Evolutionary conservation across 2,888 invertebrate species (phyloP).

Genomic region (Pyrocoelia pectoralis): DNA sequence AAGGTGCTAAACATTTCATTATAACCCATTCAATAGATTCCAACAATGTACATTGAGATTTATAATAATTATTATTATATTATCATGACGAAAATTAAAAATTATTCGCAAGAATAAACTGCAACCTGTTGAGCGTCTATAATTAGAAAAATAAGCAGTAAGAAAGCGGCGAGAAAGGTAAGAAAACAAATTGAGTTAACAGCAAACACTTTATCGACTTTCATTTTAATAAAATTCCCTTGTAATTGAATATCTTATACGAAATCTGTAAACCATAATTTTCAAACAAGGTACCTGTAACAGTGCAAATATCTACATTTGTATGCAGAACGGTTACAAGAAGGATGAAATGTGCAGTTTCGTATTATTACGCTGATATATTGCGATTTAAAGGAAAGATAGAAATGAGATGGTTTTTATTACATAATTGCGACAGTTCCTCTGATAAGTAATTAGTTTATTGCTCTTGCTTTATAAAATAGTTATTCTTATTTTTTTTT

Average conservation of each 20-base stretch:
- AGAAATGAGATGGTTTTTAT: conserved; percentile 16
- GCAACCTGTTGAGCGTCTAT: conserved; percentile 48
- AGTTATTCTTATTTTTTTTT: background rate
- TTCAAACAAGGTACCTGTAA: conserved; percentile 40
- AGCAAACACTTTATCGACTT: conserved; percentile 56
- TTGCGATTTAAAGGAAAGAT: conserved; percentile 20
- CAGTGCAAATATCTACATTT: conserved; percentile 47
- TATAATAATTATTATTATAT: conserved; percentile 21
- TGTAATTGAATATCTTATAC: conserved; percentile 35
- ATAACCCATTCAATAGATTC: background rate
- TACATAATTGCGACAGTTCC: conserved; percentile 4
- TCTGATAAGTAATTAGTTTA: background rate
- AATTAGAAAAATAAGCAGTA: conserved; percentile 47
- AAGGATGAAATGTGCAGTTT: conserved; percentile 28
- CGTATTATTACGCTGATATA: conserved; percentile 28
- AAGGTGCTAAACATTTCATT: background rate
- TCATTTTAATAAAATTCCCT: conserved; percentile 51
- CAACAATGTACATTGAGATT: conserved; percentile 16
- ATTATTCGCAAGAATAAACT: conserved; percentile 46
- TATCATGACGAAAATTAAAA: conserved; percentile 44
- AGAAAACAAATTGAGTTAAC: conserved; percentile 58
- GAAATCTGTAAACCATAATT: conserved; percentile 52
- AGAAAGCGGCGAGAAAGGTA: conserved; percentile 46
- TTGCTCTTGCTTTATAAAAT: background rate
- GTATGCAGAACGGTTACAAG: conserved; percentile 45